A percentile compares a stretch with the other conserved stretches of the same genome.
Evolutionary conservation across 1,140 invertebrate species (phyloP).

Genomic region (Antheraea mylitta): DNA sequence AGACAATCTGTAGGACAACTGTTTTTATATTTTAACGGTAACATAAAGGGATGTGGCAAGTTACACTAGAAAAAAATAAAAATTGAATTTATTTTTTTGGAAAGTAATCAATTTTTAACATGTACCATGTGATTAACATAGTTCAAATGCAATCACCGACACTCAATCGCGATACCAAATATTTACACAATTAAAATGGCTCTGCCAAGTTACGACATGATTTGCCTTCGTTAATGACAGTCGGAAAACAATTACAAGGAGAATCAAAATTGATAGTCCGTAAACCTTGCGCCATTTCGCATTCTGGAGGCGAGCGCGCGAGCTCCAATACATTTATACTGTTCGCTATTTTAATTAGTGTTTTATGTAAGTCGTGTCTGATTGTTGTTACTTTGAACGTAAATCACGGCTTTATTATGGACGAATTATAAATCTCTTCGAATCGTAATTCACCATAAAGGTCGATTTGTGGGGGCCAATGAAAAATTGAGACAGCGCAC

Average conservation of each 20-base stretch:
- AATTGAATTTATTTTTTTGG: too few species aligned
- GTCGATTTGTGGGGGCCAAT: not conserved
- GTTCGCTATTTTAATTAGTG: conserved; percentile 22
- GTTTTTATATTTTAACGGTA: too few species aligned
- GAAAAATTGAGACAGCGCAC: conserved; percentile 1
- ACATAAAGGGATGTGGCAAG: too few species aligned
- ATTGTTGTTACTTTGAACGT: conserved; percentile 11
- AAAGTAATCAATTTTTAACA: too few species aligned
- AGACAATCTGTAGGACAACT: too few species aligned
- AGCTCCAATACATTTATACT: conserved; percentile 23
- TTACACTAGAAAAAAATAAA: too few species aligned
- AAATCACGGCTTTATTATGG: conserved; percentile 14
- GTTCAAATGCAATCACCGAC: too few species aligned
- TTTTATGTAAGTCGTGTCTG: conserved; percentile 12
- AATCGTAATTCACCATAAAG: conserved; percentile 1
- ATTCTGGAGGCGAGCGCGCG: conserved; percentile 13
- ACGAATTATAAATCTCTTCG: conserved; percentile 11
- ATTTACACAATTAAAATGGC: not conserved
- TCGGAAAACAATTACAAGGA: conserved; percentile 12
- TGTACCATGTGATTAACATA: too few species aligned
- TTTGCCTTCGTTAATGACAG: conserved; percentile 1
- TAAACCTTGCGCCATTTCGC: conserved; percentile 28
- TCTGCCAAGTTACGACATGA: not conserved
- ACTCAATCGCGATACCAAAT: too few species aligned
- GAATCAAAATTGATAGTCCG: conserved; percentile 24